phyloP scores from a whole-genome alignment of 2,888 invertebrate genomes.

The Aporophyla lueneburgensis region DNA sequence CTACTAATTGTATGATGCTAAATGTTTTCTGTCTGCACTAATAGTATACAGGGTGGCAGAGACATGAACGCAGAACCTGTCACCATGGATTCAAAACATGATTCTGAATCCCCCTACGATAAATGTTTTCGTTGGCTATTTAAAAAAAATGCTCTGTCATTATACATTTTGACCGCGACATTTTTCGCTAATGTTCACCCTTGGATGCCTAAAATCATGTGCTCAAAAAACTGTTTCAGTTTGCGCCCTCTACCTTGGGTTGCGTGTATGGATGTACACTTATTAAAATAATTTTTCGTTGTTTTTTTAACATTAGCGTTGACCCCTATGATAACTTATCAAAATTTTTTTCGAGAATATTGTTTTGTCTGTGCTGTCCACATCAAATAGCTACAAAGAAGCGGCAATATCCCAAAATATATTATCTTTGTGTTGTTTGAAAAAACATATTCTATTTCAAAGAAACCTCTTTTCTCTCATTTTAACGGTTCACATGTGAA shows the following conservation, averaged over 20 bases:
- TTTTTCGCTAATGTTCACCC: too few species aligned
- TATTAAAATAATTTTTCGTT: neutral
- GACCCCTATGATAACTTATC: constrained; percentile 27
- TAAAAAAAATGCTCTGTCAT: too few species aligned
- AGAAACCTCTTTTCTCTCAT: neutral
- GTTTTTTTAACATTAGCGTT: constrained; percentile 8
- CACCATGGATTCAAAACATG: too few species aligned
- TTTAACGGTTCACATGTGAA: constrained; percentile 23
- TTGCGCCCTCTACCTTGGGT: neutral
- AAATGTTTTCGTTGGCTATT: too few species aligned
- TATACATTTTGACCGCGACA: too few species aligned
- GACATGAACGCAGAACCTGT: too few species aligned
- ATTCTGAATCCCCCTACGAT: too few species aligned
- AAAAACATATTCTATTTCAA: constrained; percentile 9
- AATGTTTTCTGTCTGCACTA: neutral
- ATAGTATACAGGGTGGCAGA: too few species aligned
- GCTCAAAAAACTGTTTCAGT: too few species aligned
- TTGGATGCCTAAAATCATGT: too few species aligned
- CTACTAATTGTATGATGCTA: constrained; percentile 23
- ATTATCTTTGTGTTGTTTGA: neutral
- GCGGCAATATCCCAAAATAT: too few species aligned
- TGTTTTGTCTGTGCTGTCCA: neutral
- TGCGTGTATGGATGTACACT: neutral
- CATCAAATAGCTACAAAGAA: neutral
- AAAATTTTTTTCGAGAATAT: neutral